These are phyloP conservation scores for Acyrthosiphon pisum DNA, from an alignment of 1,140 invertebrate species.

Conservation along the genomic window DNA sequence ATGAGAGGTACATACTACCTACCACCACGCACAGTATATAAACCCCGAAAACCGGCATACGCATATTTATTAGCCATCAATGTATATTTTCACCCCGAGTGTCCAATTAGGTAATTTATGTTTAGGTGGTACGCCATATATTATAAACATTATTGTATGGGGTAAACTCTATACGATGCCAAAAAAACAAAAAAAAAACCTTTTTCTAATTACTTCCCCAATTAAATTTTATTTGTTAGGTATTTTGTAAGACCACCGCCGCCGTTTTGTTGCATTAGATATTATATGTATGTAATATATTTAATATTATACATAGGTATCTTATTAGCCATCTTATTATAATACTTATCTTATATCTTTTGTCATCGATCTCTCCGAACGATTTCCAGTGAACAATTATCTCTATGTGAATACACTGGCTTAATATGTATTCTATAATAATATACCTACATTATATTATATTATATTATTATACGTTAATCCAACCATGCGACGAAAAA, in stretches of 20 bases:
- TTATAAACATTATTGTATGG: neutral
- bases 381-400: neutral
- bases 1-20: neutral
- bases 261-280: neutral
- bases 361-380: neutral
- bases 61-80: conserved; percentile 19
- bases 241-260: neutral
- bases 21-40: neutral
- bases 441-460: no score
- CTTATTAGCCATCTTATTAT: conserved; percentile 5
- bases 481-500: neutral
- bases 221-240: neutral
- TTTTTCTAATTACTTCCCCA: neutral
- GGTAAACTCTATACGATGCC: neutral
- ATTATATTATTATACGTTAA: neutral
- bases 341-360: neutral
- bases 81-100: neutral
- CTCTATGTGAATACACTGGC: neutral
- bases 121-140: neutral
- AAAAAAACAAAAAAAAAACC: neutral
- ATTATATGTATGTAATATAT: neutral
- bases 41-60: neutral
- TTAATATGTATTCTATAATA: conserved; percentile 7
- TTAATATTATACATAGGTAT: neutral
- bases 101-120: neutral